Evolutionary conservation across 2,888 invertebrate species (phyloP).

Genomic region (Rhagonycha lutea): DNA sequence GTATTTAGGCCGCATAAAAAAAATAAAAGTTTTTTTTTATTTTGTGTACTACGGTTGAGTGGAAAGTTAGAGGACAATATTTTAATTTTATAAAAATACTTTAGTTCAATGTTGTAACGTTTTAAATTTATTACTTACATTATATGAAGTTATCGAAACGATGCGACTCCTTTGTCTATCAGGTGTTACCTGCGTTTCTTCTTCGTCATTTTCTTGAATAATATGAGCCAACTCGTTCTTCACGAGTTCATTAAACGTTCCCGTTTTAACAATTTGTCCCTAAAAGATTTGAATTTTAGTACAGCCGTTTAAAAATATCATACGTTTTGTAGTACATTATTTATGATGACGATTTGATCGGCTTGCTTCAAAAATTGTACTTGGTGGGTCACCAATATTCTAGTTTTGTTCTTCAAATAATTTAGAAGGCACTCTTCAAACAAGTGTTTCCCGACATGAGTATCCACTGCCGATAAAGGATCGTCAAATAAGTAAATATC

Average conservation of each 20-base stretch:
- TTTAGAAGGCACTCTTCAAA: constrained; percentile 73
- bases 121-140: constrained; percentile 35
- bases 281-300: constrained; percentile 41
- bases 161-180: constrained; percentile 26
- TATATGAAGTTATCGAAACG: constrained; percentile 44
- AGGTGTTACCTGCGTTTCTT: constrained; percentile 33
- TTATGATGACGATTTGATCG: constrained; percentile 66
- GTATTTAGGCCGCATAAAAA: too few relatives aligned
- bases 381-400: constrained; percentile 84
- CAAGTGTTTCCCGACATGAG: constrained; percentile 74
- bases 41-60: too few relatives aligned
- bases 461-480: constrained; percentile 79
- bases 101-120: background rate
- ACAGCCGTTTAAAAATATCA: background rate
- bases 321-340: constrained; percentile 55
- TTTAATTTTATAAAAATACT: too few relatives aligned
- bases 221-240: constrained; percentile 51
- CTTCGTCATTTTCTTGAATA: constrained; percentile 39
- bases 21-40: too few relatives aligned
- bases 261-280: constrained; percentile 66
- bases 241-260: constrained; percentile 62
- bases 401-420: constrained; percentile 63
- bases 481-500: constrained; percentile 80
- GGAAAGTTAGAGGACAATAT: too few relatives aligned
- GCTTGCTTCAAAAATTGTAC: constrained; percentile 74